phyloP scores from a whole-genome alignment of 2,797 vertebrate genomes.

The Staurois parvus region DNA sequence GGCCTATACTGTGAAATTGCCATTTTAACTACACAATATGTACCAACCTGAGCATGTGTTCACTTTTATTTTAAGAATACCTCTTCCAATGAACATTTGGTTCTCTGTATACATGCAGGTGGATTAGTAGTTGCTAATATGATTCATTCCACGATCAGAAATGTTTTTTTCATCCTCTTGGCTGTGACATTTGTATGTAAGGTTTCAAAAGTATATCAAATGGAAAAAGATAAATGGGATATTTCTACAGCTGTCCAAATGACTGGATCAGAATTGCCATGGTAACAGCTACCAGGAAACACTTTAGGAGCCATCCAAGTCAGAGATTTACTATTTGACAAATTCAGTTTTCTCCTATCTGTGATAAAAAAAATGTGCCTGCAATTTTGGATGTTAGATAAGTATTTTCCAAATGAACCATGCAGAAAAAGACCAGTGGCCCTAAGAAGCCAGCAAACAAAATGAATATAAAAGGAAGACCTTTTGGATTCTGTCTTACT shows the following conservation, averaged over 20 bases:
- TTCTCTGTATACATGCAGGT: conserved; percentile 11
- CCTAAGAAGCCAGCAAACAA: neutral
- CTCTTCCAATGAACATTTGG: neutral
- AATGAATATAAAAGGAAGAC: conserved; percentile 23
- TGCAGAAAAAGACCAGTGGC: conserved; percentile 30
- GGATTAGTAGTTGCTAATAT: conserved; percentile 25
- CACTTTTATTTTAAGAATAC: neutral
- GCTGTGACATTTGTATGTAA: conserved; percentile 55
- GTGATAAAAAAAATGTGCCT: conserved; percentile 20
- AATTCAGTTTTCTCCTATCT: conserved; percentile 46
- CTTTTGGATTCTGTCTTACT: conserved; percentile 6
- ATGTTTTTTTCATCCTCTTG: conserved; percentile 34
- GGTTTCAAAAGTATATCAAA: conserved; percentile 59
- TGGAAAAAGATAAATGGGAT: conserved; percentile 61
- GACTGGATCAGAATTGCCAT: conserved; percentile 36
- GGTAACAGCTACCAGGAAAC: conserved; percentile 37
- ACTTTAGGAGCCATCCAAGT: conserved; percentile 59
- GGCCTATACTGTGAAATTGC: neutral
- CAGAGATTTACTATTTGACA: conserved; percentile 58
- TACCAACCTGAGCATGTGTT: too few species aligned
- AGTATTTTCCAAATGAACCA: conserved; percentile 34
- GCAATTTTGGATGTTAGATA: conserved; percentile 39
- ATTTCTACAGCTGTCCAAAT: conserved; percentile 59
- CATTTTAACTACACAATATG: neutral
- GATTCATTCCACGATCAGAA: conserved; percentile 22